Percentiles rank a stretch among this genome's conserved stretches.
These are phyloP conservation scores for Apoderus coryli DNA, from an alignment of 2,888 invertebrate species.

Conservation along the genomic window DNA sequence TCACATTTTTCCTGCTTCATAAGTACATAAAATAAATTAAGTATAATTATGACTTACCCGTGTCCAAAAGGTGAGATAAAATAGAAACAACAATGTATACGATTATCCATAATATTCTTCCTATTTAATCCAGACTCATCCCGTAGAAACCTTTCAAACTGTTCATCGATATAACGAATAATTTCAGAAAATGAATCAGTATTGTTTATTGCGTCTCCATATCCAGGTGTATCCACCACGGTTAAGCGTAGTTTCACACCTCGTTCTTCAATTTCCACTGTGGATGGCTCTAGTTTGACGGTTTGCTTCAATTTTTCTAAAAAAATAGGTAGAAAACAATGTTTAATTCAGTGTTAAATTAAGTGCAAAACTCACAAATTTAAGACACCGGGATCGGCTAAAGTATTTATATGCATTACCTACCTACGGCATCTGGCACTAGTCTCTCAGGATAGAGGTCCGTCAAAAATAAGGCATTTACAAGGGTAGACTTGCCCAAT, in stretches of 20 bases:
- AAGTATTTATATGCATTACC: too few species aligned
- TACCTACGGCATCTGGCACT: slow-evolving; percentile 77
- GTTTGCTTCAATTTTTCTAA: slow-evolving; percentile 83
- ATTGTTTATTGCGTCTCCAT: slow-evolving; percentile 89
- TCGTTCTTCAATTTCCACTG: slow-evolving; percentile 91
- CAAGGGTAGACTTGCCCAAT: slow-evolving; percentile 88
- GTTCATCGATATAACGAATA: slow-evolving; percentile 93
- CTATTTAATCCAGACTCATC: slow-evolving; percentile 94
- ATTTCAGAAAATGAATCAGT: slow-evolving; percentile 89
- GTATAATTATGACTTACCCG: slow-evolving; percentile 49
- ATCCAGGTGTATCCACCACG: slow-evolving; percentile 92
- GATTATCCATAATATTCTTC: slow-evolving; percentile 90
- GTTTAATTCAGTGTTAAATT: too few species aligned
- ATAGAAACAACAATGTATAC: slow-evolving; percentile 96
- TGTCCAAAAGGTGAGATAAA: slow-evolving; percentile 96
- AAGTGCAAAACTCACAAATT: too few species aligned
- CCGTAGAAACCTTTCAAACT: slow-evolving; percentile 80
- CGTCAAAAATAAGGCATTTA: slow-evolving; percentile 87
- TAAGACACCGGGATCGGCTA: too few species aligned
- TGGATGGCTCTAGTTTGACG: slow-evolving; percentile 86
- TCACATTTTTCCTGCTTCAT: too few species aligned
- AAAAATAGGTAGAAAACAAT: slow-evolving; percentile 11
- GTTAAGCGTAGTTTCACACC: slow-evolving; percentile 87
- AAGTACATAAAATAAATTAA: too few species aligned
- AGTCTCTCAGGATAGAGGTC: slow-evolving; percentile 89